Base-by-base conservation (phyloP, 2,888 invertebrate species). In the Drosophila barbarae region DNA sequence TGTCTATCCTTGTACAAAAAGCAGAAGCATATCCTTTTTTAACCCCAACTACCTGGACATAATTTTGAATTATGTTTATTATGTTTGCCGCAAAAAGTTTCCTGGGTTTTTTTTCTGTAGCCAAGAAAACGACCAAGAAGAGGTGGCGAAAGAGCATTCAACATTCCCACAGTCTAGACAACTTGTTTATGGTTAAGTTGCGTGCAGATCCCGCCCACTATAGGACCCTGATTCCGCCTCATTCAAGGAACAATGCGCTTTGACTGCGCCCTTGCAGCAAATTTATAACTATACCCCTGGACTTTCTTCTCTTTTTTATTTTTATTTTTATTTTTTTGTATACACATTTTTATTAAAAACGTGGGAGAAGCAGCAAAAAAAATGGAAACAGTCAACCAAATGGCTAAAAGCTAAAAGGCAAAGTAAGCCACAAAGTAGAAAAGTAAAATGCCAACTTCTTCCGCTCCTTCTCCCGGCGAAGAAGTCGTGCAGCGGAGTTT, bases 391-490 rank as follows among this genome's bases (percentile, higher is more conserved):
- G 77, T 77, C 76, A 76, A 70, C 77, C 79, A 65, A 78, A 78
- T 80, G 77, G 83, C 77, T 77, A 70, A 60, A 74, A 78, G 77
- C 77, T 71, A 78, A 83, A 80, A 82, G 81, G 84, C 81, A 83
- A 69, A 80, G 75, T 80, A 78, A 79, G 84, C 78, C 78, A 83
- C 78, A 79, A 79, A 79, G 78, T 83, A 73, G 72, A 80, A 80
- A 79, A 83, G 84, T 83, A 80, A 83, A 79, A 79, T 79, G 72
- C 71, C 84, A 79, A 83, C 81, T 79, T 72, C 61, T 60, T 55
- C 39, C 32, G 36, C 51, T 56, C 67, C 60, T 38, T 13, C 65
- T 23, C 28, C 41, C 6, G 28, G 71, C 63, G 52, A 61, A 61
- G 53, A 42, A 79, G 57, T 72, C 65, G 72, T 72, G 69, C 69